A percentile compares a stretch with the other conserved stretches of the same genome.
Evolutionary conservation across 2,113 vertebrate species (phyloP).

Genomic region (Corydoras maculifer): DNA sequence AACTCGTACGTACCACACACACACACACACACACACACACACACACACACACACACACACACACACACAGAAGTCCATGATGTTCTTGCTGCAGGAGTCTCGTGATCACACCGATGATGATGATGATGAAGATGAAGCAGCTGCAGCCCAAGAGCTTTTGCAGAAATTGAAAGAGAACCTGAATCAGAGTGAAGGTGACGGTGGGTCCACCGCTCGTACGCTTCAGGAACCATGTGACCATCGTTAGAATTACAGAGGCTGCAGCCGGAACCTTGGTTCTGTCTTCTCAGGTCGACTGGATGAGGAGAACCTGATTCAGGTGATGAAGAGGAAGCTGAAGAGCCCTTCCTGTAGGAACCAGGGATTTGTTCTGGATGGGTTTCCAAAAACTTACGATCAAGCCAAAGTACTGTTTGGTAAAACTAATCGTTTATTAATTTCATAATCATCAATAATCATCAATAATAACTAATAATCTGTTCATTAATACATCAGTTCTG

Average conservation of each 20-base stretch:
- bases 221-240: too few relatives aligned
- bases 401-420: slow-evolving; percentile 77
- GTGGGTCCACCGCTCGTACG: neutral
- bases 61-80: too few relatives aligned
- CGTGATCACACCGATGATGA: slow-evolving; percentile 43
- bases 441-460: neutral
- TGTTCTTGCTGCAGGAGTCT: slow-evolving; percentile 48
- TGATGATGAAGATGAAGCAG: slow-evolving; percentile 50
- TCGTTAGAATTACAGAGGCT: neutral
- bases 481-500: neutral
- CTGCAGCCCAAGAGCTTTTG: slow-evolving; percentile 65
- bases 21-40: too few relatives aligned
- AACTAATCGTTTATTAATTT: slow-evolving; percentile 49
- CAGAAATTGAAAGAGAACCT: slow-evolving; percentile 68
- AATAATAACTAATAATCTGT: neutral
- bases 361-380: slow-evolving; percentile 84
- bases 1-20: slow-evolving; percentile 66
- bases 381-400: slow-evolving; percentile 78
- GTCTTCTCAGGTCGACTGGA: slow-evolving; percentile 65
- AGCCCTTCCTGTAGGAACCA: slow-evolving; percentile 87
- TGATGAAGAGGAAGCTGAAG: slow-evolving; percentile 77
- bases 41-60: too few relatives aligned
- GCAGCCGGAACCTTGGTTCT: neutral
- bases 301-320: slow-evolving; percentile 66
- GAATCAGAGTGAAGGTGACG: slow-evolving; percentile 69